A percentile compares a stretch with the other conserved stretches of the same genome.
Conservation (phyloP, 2,113 vertebrate species). For the Plotosus lineatus region DNA sequence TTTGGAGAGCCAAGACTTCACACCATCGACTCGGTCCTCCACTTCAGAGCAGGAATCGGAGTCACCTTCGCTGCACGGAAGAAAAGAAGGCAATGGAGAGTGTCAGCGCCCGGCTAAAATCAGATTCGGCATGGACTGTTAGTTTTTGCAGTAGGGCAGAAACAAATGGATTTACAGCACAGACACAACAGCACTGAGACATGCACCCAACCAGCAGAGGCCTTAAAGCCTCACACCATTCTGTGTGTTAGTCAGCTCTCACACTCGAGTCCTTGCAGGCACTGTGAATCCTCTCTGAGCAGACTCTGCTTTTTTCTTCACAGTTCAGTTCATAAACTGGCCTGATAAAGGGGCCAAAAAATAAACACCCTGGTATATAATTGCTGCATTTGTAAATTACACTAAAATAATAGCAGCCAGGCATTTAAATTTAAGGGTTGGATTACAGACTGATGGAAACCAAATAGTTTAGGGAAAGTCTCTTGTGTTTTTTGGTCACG, state of each 20-base stretch:
- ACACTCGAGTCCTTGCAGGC: constrained; percentile 28
- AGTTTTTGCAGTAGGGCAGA: constrained; percentile 41
- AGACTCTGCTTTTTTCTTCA: constrained; percentile 4
- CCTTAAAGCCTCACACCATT: constrained; percentile 37
- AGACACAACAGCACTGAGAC: constrained; percentile 40
- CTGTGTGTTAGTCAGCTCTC: constrained; percentile 45
- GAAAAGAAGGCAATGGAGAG: neutral
- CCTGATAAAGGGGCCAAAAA: constrained; percentile 32
- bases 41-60: constrained; percentile 90
- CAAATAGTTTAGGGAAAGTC: neutral
- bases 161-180: constrained; percentile 37
- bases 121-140: constrained; percentile 40
- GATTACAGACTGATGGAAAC: constrained; percentile 54
- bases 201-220: constrained; percentile 56
- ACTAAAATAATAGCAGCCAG: neutral
- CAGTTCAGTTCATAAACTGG: constrained; percentile 27
- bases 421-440: constrained; percentile 14
- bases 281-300: constrained; percentile 13
- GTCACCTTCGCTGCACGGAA: constrained; percentile 80
- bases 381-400: constrained; percentile 54
- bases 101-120: constrained; percentile 1
- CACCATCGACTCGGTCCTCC: constrained; percentile 90
- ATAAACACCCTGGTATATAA: constrained; percentile 55
- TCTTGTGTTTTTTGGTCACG: neutral
- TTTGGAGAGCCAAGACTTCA: constrained; percentile 93